These are phyloP conservation scores for Aphidius colemani DNA, from an alignment of 2,888 invertebrate genomes.

Conservation along the genomic window DNA sequence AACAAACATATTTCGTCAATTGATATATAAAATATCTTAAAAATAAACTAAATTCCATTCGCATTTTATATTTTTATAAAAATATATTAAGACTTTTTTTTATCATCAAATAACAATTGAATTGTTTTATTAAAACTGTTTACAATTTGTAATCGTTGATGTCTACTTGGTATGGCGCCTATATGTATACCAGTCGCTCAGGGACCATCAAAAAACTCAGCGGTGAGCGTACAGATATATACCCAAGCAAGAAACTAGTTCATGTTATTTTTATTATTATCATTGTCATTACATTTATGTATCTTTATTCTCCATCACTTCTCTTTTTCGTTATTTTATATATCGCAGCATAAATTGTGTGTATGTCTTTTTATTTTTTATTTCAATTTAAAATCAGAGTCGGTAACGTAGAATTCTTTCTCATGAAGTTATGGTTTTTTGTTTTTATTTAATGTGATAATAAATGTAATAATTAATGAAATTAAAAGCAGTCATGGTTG, in stretches of 20 bases:
- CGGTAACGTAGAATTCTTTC: background rate
- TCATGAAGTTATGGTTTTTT: no score
- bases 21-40: no score
- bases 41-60: no score
- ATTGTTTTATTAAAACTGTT: conserved; percentile 36
- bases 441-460: background rate
- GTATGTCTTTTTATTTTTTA: conserved; percentile 44
- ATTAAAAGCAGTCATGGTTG: conserved; percentile 3
- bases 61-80: no score
- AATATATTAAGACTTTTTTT: no score
- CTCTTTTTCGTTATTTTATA: conserved; percentile 23
- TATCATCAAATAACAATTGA: background rate
- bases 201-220: conserved; percentile 46
- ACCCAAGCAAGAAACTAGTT: conserved; percentile 40
- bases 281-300: background rate
- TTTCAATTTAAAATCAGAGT: background rate
- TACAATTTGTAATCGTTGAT: conserved; percentile 53
- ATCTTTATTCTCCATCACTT: conserved; percentile 16
- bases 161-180: conserved; percentile 43
- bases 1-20: no score
- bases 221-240: conserved; percentile 37
- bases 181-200: conserved; percentile 37
- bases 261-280: conserved; percentile 22
- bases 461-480: conserved; percentile 1
- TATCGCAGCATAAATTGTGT: conserved; percentile 41